These are phyloP conservation scores for Scomber scombrus DNA, from an alignment of 2,113 vertebrate species.

Conservation along the genomic window DNA sequence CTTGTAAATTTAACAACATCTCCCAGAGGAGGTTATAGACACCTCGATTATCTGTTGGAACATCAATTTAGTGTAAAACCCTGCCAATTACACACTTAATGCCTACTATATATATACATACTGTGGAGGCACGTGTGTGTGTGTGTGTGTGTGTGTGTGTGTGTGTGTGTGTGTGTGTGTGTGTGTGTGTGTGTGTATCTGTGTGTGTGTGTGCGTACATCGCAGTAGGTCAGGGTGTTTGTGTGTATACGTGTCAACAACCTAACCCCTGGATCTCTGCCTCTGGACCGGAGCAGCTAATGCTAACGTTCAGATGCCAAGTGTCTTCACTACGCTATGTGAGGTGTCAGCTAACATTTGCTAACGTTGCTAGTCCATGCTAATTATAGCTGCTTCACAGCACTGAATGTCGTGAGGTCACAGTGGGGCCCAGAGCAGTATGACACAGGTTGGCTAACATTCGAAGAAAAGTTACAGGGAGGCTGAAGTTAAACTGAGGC, in stretches of 20 bases:
- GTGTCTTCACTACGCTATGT: slow-evolving; percentile 68
- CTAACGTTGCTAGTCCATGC: slow-evolving; percentile 49
- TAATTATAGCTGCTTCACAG: slow-evolving; percentile 79
- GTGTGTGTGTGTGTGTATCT: background rate
- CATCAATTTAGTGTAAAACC: slow-evolving; percentile 47
- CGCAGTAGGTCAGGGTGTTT: slow-evolving; percentile 44
- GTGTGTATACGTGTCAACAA: slow-evolving; percentile 64
- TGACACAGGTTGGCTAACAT: slow-evolving; percentile 24
- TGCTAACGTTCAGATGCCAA: slow-evolving; percentile 59
- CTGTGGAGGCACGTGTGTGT: background rate
- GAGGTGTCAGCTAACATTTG: slow-evolving; percentile 71
- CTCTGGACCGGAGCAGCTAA: slow-evolving; percentile 44
- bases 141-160: too few relatives aligned
- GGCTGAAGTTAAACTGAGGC: background rate
- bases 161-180: background rate
- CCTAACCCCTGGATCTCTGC: slow-evolving; percentile 54
- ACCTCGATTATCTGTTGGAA: background rate
- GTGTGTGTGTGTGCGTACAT: background rate
- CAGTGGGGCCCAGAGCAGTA: slow-evolving; percentile 37
- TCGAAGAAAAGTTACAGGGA: slow-evolving; percentile 3
- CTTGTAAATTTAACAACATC: slow-evolving; percentile 57
- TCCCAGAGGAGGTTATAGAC: slow-evolving; percentile 11
- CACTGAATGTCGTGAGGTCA: slow-evolving; percentile 61
- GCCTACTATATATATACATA: slow-evolving; percentile 42
- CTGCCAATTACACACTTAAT: slow-evolving; percentile 49